These are phyloP conservation scores for Champsocephalus gunnari DNA, from an alignment of 2,797 vertebrate species.

Conservation along the genomic window DNA sequence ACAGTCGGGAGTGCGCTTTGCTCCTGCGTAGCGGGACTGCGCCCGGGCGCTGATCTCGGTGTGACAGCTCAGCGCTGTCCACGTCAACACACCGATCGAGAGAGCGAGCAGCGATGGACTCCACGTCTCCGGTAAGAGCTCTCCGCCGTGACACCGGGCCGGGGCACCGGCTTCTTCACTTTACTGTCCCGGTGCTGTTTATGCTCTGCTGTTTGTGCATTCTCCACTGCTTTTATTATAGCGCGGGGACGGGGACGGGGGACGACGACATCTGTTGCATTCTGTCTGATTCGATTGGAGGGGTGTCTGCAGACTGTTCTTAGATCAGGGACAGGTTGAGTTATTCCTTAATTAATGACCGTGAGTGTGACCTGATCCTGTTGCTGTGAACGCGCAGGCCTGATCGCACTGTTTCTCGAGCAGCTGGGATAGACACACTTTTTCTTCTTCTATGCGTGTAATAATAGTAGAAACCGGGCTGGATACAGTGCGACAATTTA, in stretches of 20 bases:
- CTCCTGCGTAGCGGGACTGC: slow-evolving; percentile 49
- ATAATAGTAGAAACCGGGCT: slow-evolving; percentile 2
- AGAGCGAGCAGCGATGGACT: slow-evolving; percentile 81
- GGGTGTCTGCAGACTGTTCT: slow-evolving; percentile 21
- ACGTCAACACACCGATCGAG: slow-evolving; percentile 85
- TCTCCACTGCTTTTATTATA: not conserved
- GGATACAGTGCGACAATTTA: slow-evolving; percentile 44
- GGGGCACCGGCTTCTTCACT: not conserved
- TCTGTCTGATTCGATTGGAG: slow-evolving; percentile 41
- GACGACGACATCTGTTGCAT: slow-evolving; percentile 64
- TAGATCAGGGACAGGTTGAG: slow-evolving; percentile 6
- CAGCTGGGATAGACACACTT: slow-evolving; percentile 15
- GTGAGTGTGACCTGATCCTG: not conserved
- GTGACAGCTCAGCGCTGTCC: slow-evolving; percentile 88
- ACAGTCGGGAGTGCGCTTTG: slow-evolving; percentile 51
- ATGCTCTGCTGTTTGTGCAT: not conserved
- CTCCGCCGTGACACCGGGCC: slow-evolving; percentile 16
- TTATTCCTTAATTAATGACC: not conserved
- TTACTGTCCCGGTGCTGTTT: no score
- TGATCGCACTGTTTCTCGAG: slow-evolving; percentile 14
- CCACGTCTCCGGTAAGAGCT: slow-evolving; percentile 81
- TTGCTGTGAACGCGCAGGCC: slow-evolving; percentile 53
- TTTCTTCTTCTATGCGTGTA: slow-evolving; percentile 1
- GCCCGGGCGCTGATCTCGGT: slow-evolving; percentile 57
- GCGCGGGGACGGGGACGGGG: not conserved